Conservation (phyloP, 1,140 invertebrate species). For the Vanessa tameamea region DNA sequence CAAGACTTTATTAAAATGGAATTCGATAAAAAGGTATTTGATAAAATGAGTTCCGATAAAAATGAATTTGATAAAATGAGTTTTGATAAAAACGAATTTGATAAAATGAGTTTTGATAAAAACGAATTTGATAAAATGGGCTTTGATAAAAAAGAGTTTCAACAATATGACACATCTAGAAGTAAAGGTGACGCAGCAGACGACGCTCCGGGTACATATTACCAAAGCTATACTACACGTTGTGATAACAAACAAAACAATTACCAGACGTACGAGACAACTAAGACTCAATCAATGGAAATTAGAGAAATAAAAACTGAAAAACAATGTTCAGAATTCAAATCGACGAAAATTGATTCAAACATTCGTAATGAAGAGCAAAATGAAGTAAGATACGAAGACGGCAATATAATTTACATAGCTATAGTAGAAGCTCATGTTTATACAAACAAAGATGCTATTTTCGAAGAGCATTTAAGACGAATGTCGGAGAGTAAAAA, state of each 20-base stretch:
- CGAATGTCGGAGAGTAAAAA: slow-evolving; percentile 43
- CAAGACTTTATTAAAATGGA: no score
- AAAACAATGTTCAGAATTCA: slow-evolving; percentile 30
- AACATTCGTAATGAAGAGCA: not conserved
- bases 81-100: not conserved
- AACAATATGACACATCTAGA: slow-evolving; percentile 31
- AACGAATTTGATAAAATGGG: not conserved
- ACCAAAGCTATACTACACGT: slow-evolving; percentile 40
- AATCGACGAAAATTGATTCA: slow-evolving; percentile 37
- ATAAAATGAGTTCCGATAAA: slow-evolving; percentile 19
- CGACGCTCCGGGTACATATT: slow-evolving; percentile 30
- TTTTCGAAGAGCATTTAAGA: slow-evolving; percentile 46
- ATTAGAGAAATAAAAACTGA: slow-evolving; percentile 29
- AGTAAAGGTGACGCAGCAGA: slow-evolving; percentile 46
- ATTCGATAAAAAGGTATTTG: slow-evolving; percentile 40
- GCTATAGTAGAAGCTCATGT: slow-evolving; percentile 71
- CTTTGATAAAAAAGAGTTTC: not conserved
- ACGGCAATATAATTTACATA: slow-evolving; percentile 56
- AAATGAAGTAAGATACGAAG: slow-evolving; percentile 23
- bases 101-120: not conserved
- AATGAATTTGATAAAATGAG: not conserved
- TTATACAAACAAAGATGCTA: slow-evolving; percentile 67
- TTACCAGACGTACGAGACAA: slow-evolving; percentile 38
- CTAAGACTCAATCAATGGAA: slow-evolving; percentile 31
- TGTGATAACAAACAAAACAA: slow-evolving; percentile 29